Conservation (phyloP, 2,888 invertebrate species). For the Eustalomyia histrio region DNA sequence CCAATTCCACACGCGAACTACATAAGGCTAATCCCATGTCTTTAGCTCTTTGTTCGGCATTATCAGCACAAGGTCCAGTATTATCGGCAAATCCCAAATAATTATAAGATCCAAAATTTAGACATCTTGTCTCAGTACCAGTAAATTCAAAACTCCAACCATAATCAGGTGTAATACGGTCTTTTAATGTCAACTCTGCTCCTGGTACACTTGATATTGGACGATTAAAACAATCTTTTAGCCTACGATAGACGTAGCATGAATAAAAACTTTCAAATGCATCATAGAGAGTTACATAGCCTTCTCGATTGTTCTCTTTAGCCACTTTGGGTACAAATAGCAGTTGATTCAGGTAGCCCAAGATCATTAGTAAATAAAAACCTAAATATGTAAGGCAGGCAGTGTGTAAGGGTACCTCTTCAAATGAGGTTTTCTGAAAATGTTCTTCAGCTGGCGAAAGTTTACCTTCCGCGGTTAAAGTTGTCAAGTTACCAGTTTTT, state of each 20-base stretch:
- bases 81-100: slow-evolving; percentile 97
- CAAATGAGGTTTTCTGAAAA: slow-evolving; percentile 75
- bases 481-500: slow-evolving; percentile 50
- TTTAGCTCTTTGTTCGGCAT: slow-evolving; percentile 84
- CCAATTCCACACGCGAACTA: slow-evolving; percentile 91
- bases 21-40: slow-evolving; percentile 88
- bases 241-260: slow-evolving; percentile 93
- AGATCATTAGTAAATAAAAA: slow-evolving; percentile 94
- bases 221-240: slow-evolving; percentile 97
- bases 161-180: slow-evolving; percentile 90
- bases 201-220: slow-evolving; percentile 97
- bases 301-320: slow-evolving; percentile 89
- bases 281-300: slow-evolving; percentile 90
- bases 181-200: slow-evolving; percentile 90
- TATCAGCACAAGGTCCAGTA: slow-evolving; percentile 87
- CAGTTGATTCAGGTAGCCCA: slow-evolving; percentile 95
- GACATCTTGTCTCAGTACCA: slow-evolving; percentile 89
- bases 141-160: slow-evolving; percentile 96
- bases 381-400: slow-evolving; percentile 92
- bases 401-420: slow-evolving; percentile 85
- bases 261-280: slow-evolving; percentile 94
- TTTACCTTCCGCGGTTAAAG: slow-evolving; percentile 62
- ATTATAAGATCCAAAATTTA: slow-evolving; percentile 99
- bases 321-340: slow-evolving; percentile 91
- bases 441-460: slow-evolving; percentile 71